Evolutionary conservation across 2,113 vertebrate species (phyloP), one percentile per base, ranked within the genome.

Genomic region (Anser cygnoides): DNA sequence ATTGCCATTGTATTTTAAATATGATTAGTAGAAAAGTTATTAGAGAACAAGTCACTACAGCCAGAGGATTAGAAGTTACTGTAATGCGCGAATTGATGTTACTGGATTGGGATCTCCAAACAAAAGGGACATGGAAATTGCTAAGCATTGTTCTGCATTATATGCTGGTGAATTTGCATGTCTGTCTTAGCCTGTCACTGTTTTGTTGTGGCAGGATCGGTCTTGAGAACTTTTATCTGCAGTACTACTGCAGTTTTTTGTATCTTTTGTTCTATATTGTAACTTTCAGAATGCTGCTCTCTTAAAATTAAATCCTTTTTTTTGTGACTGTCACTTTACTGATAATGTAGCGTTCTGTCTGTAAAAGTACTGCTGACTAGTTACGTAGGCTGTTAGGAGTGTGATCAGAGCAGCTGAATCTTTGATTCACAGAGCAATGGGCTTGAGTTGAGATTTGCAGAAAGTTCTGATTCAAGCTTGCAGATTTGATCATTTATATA

Each of bases 1-100:
- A 14, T 2, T 54, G 10, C 17, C 1, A 0, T 28, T 9, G 8
- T 11, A 0, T n/a, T 93, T 68, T 46, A 13, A 35, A 29, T 37
- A 59, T 35, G 31, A 29, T 4, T 55, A 55, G 5, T 37, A 23
- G 55, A 52, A 46, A 79, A 70, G 16, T 44, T 76, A 11, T 1
- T 68, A 46, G 55, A 70, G 57, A 72, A 9, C n/a, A 13, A 74
- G 44, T 73, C 18, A 18, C 5, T n/a, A 8, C 7, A 39, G 50
- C 25, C 41, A 46, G 73, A 22, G 85, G 44, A 44, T 57, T 54
- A 44, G 76, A 85, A 12, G 13, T 33, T 41, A 2, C 74, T 13
- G 39, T 50, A 35, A 20, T 35, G 37, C 10, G 3, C 13, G 58
- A 70, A 19, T 78, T 77, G 10, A 10, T 28, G 31, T 28, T 77